Conservation (phyloP, 2,797 vertebrate genomes). For the Darevskia mixta region DNA sequence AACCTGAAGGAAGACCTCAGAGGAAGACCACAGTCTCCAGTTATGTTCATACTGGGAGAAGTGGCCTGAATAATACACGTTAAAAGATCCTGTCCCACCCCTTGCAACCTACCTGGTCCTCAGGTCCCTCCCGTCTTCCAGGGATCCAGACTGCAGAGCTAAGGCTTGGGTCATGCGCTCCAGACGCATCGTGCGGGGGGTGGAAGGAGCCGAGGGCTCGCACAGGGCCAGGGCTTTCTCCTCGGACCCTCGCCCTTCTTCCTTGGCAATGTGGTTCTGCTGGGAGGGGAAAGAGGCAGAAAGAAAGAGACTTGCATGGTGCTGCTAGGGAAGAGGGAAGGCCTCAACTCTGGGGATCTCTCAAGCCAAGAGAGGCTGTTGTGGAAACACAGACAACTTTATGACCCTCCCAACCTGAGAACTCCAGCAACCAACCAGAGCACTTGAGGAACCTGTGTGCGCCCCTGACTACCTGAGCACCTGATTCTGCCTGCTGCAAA, state of each 20-base stretch:
- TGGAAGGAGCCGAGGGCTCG: slow-evolving; percentile 88
- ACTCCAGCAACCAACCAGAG: background rate
- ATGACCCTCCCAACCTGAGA: background rate
- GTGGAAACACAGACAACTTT: background rate
- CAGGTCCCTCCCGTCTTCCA: slow-evolving; percentile 88
- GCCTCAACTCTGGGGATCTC: background rate
- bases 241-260: slow-evolving; percentile 76
- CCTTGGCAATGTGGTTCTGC: slow-evolving; percentile 86
- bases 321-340: too few relatives aligned
- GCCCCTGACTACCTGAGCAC: too few relatives aligned
- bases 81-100: background rate
- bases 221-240: slow-evolving; percentile 88
- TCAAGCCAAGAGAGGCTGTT: background rate
- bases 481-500: too few relatives aligned
- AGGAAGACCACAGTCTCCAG: too few relatives aligned
- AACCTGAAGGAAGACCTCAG: too few relatives aligned
- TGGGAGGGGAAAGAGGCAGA: slow-evolving; percentile 2
- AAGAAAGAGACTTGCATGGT: background rate
- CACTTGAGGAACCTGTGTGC: too few relatives aligned
- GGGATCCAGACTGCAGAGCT: slow-evolving; percentile 80
- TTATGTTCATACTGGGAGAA: too few relatives aligned
- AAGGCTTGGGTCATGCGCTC: slow-evolving; percentile 92
- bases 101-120: slow-evolving; percentile 74
- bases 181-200: slow-evolving; percentile 87
- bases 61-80: too few relatives aligned